Percentiles rank a stretch among this genome's conserved stretches.
These are phyloP conservation scores for Cisticola juncidis DNA, from an alignment of 2,113 vertebrate species.

Conservation along the genomic window DNA sequence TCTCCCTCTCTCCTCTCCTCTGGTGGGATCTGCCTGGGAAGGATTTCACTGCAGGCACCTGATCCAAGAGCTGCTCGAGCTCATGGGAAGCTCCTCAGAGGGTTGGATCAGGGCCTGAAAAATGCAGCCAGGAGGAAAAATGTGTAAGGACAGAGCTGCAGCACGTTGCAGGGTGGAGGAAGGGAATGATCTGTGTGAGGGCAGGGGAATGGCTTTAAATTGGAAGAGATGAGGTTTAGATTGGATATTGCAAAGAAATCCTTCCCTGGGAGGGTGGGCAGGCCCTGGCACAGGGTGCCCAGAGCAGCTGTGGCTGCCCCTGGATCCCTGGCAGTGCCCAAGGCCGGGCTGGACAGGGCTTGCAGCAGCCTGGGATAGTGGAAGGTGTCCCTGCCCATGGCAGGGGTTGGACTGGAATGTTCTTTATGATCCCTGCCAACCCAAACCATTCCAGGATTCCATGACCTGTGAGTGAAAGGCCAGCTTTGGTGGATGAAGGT, in stretches of 20 bases:
- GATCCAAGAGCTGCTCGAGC: neutral
- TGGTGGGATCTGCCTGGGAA: neutral
- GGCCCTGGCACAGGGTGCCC: neutral
- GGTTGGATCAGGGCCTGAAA: neutral
- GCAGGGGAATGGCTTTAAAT: neutral
- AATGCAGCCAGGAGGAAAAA: neutral
- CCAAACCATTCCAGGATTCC: neutral
- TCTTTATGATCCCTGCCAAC: neutral
- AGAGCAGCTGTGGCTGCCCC: neutral
- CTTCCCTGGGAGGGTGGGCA: accelerated
- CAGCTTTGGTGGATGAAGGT: accelerated
- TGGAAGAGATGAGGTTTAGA: neutral
- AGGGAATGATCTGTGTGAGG: neutral
- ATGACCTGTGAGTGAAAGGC: neutral
- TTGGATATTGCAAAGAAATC: accelerated
- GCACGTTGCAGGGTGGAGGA: neutral
- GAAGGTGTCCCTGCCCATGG: neutral
- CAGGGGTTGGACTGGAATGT: neutral
- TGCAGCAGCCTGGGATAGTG: accelerated
- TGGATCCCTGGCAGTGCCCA: accelerated
- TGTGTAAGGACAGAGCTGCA: neutral
- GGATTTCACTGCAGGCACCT: neutral
- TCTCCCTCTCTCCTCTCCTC: no score
- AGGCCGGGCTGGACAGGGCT: neutral
- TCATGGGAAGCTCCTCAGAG: neutral